Evolutionary conservation across 2,113 vertebrate genomes (phyloP), one percentile per base, ranked within the genome.

Genomic region (Esox niger): DNA sequence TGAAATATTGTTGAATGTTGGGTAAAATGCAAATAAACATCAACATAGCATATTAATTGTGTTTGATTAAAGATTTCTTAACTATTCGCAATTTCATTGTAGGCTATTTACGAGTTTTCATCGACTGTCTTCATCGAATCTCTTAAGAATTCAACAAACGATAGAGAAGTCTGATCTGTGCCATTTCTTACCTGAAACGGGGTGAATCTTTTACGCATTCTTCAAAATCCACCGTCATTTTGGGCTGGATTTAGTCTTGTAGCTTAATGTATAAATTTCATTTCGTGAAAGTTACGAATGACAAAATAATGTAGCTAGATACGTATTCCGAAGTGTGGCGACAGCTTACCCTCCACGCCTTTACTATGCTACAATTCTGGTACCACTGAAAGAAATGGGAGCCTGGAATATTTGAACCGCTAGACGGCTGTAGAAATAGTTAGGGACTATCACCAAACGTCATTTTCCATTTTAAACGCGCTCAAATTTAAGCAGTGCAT

Each of bases 161-260:
- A 0, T n/a, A 2, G 35, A 68, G 43, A 66, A 62, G 25, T 59
- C 35, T n/a, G 11, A 30, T 33, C 55, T 52, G 21, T 25, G 55
- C 35, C 38, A 3, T 29, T 23, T 66, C 87, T 87, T 82, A 92
- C 92, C 92, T 85, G 68, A 92, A 92, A 6, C 90, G 82, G 78
- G 92, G 92, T 7, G 92, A 93, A 69, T 93, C 92, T 72, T 92
- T 92, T 21, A 93, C 73, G 63, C 92, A 93, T 61, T 93, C 92
- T 73, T 93, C 92, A 83, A 93, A 93, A 79, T 93, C 92, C 88
- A 93, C 90, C 88, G 92, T 93, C 92, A 93, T 93, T 26, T 77
- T 91, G 68, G 66, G 68, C 47, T 67, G 56, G 60, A 66, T 52
- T 52, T 64, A 73, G 68, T 63, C 66, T 38, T 71, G 58, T 61